Evolutionary conservation across 2,113 vertebrate species (phyloP), one percentile per base, ranked within the genome.

Genomic region (Podocnemis expansa): DNA sequence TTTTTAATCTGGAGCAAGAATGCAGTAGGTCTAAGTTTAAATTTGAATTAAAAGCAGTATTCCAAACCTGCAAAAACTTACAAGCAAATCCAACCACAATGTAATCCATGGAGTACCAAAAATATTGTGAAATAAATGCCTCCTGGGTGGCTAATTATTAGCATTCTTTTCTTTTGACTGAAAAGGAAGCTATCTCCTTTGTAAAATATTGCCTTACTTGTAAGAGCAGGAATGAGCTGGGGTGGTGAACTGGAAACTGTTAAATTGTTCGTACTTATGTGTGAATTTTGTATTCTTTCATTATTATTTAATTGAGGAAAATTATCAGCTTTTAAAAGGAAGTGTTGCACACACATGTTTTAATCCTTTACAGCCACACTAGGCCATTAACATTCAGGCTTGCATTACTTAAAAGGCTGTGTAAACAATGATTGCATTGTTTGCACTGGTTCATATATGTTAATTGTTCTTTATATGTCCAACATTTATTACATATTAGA

Each of bases 141-240:
- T 97, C 93, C 93, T 98, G 97, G 96, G 97, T 98, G 96, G 97
- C 96, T 98, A 97, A 97, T 97, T 96, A 96, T 96, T 97, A 94
- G 89, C 96, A 97, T 98, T 97, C 96, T 89, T 97, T 97, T 93
- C 90, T 94, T 96, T 96, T 96, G 91, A 94, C 85, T 97, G 91
- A 94, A 95, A 95, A 89, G 76, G 89, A 96, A 97, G 91, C 89
- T 95, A 75, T 97, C 96, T 95, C 95, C 90, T 76, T 83, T 95
- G 81, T 96, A 94, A 96, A 96, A 95, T 92, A 90, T 95, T 94
- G 80, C 94, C 91, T 96, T 89, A 96, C 81, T 95, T 2, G 91
- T 83, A 0, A 93, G 83, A 94, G 80, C 93, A 94, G 91, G 93
- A 96, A 91, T 95, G 94, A 93, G 97, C 80, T 89, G 88, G 92